Evolutionary conservation across 2,113 vertebrate genomes (phyloP), one percentile per base, ranked within the genome.

Genomic region (Australoheros scitulus): DNA sequence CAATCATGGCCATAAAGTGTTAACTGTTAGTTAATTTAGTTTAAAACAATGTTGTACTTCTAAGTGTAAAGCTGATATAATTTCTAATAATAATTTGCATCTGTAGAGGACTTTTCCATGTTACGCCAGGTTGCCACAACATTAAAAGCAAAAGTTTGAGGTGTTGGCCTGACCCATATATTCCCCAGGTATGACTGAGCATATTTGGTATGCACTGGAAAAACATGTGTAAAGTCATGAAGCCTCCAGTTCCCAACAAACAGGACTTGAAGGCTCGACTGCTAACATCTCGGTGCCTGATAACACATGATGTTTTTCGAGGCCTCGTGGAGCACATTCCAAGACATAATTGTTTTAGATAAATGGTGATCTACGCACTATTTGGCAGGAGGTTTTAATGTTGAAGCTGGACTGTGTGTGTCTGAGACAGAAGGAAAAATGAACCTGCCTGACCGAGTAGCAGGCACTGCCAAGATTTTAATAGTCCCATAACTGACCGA

Each of bases 171-270:
- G 68, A 55, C 68, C 68, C 26, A 55, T 55, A 55, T 72, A 72
- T 55, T 34, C 68, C 50, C 26, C 26, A 72, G 26, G 68, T 72
- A n/a, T 72, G 68, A 72, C 68, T 55, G 24, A 72, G 52, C 26
- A 72, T 55, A 72, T 72, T 26, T 72, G 68, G 47, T 72, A 72
- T 52, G 68, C 2, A 2, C 68, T 72, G 26, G 47, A 72, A 72
- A 72, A 72, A 72, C 68, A 72, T 72, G 68, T 72, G 26, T 72
- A 52, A 55, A 55, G 47, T 72, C 47, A 34, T n/a, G 26, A 72
- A 34, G 47, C 17, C 68, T 55, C 26, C 4, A 18, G 1, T 72
- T 72, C 29, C 26, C 65, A 72, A 47, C 47, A 52, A 15, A 72
- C 65, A 72, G 43, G 65, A 13, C 17, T 72, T 52, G 6, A 52